Evolutionary conservation across 2,113 vertebrate genomes (phyloP).

Genomic region (Chamaetylas fuelleborni): DNA sequence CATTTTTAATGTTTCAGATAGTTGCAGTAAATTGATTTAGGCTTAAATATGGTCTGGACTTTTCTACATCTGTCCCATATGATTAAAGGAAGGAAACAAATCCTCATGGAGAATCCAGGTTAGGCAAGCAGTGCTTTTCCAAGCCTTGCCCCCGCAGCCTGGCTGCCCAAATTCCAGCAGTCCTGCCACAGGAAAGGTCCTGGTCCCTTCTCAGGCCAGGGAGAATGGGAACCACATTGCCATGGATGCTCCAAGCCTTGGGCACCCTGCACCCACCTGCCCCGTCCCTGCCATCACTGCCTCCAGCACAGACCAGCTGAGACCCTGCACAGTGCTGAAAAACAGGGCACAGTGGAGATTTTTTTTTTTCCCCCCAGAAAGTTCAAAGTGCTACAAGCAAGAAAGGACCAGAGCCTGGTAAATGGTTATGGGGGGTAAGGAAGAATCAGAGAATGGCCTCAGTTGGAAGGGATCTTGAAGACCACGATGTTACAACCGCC

Average conservation of each 20-base stretch:
- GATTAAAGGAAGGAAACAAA: neutral
- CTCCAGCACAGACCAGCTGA: neutral
- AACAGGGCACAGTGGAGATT: too few relatives aligned
- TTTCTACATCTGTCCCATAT: accelerated
- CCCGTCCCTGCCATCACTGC: accelerated
- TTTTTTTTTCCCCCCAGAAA: accelerated
- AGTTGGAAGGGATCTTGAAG: neutral
- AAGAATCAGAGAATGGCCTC: neutral
- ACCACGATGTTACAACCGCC: accelerated
- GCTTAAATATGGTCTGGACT: neutral
- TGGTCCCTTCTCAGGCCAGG: too few relatives aligned
- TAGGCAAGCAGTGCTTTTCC: neutral
- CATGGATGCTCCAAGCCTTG: accelerated
- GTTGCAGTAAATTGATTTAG: neutral
- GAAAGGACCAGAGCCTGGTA: accelerated
- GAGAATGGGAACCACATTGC: accelerated
- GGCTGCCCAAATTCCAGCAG: accelerated
- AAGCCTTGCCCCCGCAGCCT: neutral
- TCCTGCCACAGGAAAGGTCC: neutral
- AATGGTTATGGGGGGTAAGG: accelerated
- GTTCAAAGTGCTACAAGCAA: neutral
- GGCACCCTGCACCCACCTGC: accelerated
- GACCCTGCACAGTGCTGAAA: neutral
- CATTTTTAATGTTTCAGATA: neutral
- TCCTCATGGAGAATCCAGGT: accelerated